Evolutionary conservation across 2,888 invertebrate genomes (phyloP).

Genomic region (Drosophila paranaensis): DNA sequence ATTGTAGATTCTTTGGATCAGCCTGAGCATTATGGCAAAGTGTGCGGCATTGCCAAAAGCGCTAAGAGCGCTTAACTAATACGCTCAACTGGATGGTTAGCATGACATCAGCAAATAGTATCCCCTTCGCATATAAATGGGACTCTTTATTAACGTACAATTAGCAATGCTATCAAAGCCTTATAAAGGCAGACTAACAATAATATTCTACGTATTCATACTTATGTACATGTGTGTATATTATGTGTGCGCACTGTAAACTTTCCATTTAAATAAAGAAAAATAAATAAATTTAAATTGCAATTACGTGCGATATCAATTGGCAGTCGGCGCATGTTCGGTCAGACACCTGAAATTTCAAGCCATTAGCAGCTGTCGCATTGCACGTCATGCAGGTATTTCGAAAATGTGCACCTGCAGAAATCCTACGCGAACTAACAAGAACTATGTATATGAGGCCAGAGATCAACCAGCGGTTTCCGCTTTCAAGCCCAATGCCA

Average conservation of each 20-base stretch:
- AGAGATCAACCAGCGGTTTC: conserved; percentile 53
- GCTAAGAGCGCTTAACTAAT: conserved; percentile 9
- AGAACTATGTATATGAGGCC: conserved; percentile 25
- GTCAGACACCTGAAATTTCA: conserved; percentile 57
- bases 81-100: neutral
- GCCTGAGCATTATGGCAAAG: conserved; percentile 89
- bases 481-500: conserved; percentile 53
- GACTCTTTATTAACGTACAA: conserved; percentile 33
- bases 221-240: conserved; percentile 9
- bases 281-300: conserved; percentile 50
- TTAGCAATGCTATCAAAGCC: conserved; percentile 37
- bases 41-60: conserved; percentile 87
- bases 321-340: conserved; percentile 38
- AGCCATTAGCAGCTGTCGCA: conserved; percentile 72
- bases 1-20: conserved; percentile 89
- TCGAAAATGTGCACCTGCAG: conserved; percentile 63
- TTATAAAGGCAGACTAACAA: conserved; percentile 30
- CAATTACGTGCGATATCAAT: conserved; percentile 60
- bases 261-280: conserved; percentile 55
- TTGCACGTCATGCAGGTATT: conserved; percentile 52
- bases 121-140: conserved; percentile 45
- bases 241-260: conserved; percentile 43
- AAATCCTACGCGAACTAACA: conserved; percentile 28
- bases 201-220: conserved; percentile 13
- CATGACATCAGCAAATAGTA: conserved; percentile 15